Evolutionary conservation across 2,888 invertebrate species (phyloP), one percentile per base, ranked within the genome.

Genomic region (Drosophila putrida): DNA sequence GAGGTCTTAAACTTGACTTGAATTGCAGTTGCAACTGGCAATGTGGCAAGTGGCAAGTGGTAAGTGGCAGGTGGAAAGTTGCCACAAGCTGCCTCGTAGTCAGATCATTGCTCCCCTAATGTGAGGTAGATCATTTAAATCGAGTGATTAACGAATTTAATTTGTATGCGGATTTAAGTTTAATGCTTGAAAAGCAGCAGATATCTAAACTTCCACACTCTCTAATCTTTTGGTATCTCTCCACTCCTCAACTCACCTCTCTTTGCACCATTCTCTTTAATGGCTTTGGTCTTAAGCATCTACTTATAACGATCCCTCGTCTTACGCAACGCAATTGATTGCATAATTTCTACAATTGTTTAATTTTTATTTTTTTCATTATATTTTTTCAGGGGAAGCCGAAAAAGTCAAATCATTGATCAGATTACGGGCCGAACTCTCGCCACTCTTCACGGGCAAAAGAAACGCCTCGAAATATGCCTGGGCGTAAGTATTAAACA

Each of bases 401-500:
- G 93, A 93, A 82, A 93, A 93, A 92, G 93, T 93, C 62, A 93
- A 93, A 90, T 91, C 92, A 62, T 79, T 93, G 79, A 93, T 93
- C 86, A 90, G 93, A 89, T 89, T 93, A 78, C 90, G 93, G 57
- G 93, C 93, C 57, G 93, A 93, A 85, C 89, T 93, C 68, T 93
- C 93, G 66, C 93, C 93, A 62, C 82, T 93, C 44, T 93, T 93
- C 75, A 93, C 93, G 75, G 93, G 93, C 85, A 93, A 93, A 87
- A 82, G 93, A 70, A 93, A 93, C 90, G 93, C 93, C 75, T 93
- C 93, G 13, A 93, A 93, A 89, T 93, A 93, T 91, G 93, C 93
- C 68, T 93, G 93, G 93, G 93, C 93, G 93, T 93, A 92, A 92
- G 93, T 93, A 90, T n/a, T 38, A 33, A 65, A 58, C 10, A 58